phyloP scores from a whole-genome alignment of 2,113 vertebrate species.

The Anthoscopus minutus region DNA sequence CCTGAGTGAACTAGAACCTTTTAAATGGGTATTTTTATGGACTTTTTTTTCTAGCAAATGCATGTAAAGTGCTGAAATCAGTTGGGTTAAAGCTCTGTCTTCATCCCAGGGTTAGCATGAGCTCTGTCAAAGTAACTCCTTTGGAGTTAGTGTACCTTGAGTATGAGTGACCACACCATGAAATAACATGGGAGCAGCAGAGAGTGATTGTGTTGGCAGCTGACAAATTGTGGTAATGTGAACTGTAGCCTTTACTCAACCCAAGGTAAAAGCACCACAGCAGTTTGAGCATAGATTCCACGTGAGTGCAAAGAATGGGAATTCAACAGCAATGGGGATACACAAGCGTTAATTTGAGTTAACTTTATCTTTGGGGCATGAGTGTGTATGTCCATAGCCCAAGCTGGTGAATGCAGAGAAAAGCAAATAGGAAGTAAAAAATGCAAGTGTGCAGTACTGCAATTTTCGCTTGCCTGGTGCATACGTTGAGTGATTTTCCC shows the following conservation, averaged over 20 bases:
- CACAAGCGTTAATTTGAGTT: neutral
- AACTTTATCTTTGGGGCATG: neutral
- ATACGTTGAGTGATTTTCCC: neutral
- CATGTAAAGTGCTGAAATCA: neutral
- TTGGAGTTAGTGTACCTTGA: neutral
- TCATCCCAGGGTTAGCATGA: neutral
- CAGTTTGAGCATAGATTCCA: neutral
- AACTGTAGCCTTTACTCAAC: neutral
- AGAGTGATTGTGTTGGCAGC: conserved; percentile 25
- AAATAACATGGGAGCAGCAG: conserved; percentile 47
- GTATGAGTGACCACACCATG: conserved; percentile 31
- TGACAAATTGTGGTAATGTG: neutral
- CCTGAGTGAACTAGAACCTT: neutral
- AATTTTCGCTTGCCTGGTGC: neutral
- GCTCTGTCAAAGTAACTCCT: neutral
- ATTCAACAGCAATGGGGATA: neutral
- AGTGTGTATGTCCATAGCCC: neutral
- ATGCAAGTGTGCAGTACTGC: neutral
- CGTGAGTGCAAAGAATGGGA: neutral
- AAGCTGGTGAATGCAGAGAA: neutral
- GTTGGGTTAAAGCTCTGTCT: neutral
- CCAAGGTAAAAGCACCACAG: neutral
- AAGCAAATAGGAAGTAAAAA: neutral
- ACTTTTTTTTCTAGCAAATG: neutral
- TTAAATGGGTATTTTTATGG: neutral